Conservation (phyloP, 2,797 vertebrate species). For the Chrysocyon brachyurus region DNA sequence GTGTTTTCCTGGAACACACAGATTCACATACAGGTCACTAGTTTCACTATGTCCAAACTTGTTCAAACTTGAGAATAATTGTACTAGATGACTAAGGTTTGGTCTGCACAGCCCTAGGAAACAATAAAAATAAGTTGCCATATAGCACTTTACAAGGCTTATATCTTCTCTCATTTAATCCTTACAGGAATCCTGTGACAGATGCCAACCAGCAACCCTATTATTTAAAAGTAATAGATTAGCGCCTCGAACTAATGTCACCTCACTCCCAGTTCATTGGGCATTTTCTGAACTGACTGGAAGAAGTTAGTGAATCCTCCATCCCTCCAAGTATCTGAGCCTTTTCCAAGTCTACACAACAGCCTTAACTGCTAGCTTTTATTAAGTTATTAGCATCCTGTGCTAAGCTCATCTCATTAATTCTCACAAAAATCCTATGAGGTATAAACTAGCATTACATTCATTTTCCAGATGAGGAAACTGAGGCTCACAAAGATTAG, state of each 20-base stretch:
- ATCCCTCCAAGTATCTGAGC: not conserved
- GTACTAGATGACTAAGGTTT: not conserved
- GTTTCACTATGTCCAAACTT: not conserved
- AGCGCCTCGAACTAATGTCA: not conserved
- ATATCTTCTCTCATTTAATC: not conserved
- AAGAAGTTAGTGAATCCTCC: not conserved
- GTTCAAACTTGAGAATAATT: not conserved
- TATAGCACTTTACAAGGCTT: not conserved
- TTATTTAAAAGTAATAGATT: conserved; percentile 18
- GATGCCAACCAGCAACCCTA: not conserved
- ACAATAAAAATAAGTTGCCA: not conserved
- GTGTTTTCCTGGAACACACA: not conserved
- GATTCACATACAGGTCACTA: not conserved
- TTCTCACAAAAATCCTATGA: not conserved
- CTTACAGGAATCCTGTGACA: not conserved
- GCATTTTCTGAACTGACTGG: not conserved
- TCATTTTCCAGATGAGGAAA: conserved; percentile 20
- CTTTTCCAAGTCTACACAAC: not conserved
- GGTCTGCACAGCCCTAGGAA: not conserved
- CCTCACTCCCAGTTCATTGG: not conserved
- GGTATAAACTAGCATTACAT: not conserved
- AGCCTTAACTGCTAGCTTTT: not conserved
- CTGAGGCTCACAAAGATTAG: not conserved
- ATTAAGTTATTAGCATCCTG: not conserved
- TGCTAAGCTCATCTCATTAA: not conserved